Evolutionary conservation across 2,113 vertebrate species (phyloP).

Genomic region (Poeciliopsis prolifica): DNA sequence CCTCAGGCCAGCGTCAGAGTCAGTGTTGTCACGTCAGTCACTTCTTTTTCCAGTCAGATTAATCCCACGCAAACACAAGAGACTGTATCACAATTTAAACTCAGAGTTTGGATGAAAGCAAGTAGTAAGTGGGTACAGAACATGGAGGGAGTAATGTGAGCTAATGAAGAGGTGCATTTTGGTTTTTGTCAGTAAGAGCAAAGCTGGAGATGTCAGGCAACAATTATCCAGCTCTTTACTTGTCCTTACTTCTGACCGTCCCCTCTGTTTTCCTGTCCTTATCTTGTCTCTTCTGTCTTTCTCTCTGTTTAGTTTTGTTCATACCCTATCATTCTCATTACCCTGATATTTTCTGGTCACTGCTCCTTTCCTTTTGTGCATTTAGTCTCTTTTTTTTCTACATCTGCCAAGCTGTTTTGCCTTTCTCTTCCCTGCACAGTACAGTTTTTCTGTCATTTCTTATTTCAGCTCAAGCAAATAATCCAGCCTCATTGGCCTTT

Average conservation of each 20-base stretch:
- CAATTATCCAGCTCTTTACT: conserved; percentile 71
- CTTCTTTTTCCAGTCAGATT: conserved; percentile 12
- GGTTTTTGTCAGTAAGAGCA: conserved; percentile 16
- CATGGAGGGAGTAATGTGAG: conserved; percentile 39
- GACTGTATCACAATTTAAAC: conserved; percentile 2
- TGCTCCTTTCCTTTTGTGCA: conserved; percentile 38
- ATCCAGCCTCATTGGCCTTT: not conserved
- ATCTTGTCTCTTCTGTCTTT: conserved; percentile 50
- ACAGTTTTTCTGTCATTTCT: not conserved
- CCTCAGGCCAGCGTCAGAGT: conserved; percentile 11
- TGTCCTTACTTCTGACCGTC: conserved; percentile 29
- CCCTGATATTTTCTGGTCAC: conserved; percentile 51
- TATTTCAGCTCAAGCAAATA: not conserved
- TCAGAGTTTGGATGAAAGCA: conserved; percentile 25
- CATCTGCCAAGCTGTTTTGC: conserved; percentile 27
- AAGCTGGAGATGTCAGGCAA: conserved; percentile 46
- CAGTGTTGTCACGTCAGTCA: not conserved
- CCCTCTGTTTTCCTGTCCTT: conserved; percentile 54
- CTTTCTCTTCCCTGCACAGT: not conserved
- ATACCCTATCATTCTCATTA: conserved; percentile 50
- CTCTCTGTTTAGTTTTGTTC: conserved; percentile 24
- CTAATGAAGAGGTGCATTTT: conserved; percentile 33
- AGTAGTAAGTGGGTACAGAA: conserved; percentile 19
- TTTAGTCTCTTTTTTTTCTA: conserved; percentile 27
- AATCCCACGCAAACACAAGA: conserved; percentile 11